Evolutionary conservation across 2,797 vertebrate species (phyloP).

Genomic region (Alauda arvensis): DNA sequence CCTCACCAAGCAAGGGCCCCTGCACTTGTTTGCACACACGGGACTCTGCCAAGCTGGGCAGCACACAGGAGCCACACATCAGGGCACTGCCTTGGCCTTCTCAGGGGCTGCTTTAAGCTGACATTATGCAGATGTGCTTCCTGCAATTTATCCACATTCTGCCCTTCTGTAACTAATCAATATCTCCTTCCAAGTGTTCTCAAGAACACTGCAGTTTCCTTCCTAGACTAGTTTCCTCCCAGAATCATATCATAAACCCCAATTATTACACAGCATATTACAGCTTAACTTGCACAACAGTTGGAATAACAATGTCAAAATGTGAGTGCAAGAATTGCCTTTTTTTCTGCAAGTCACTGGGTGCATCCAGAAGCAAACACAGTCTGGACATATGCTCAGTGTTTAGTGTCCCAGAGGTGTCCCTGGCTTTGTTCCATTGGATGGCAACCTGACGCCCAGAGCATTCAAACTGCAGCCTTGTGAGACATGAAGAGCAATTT

Average conservation of each 20-base stretch:
- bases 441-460: accelerated
- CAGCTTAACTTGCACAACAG: background rate
- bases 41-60: background rate
- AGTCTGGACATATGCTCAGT: accelerated
- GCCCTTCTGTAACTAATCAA: background rate
- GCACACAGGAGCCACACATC: background rate
- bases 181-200: background rate
- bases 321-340: accelerated
- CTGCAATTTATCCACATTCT: background rate
- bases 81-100: accelerated
- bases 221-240: background rate
- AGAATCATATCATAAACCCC: background rate
- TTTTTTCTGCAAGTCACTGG: background rate
- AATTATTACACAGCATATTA: background rate
- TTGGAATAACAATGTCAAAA: background rate
- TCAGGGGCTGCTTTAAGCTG: background rate
- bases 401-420: background rate
- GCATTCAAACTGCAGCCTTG: background rate
- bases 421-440: background rate
- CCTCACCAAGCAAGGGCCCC: background rate
- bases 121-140: background rate
- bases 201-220: background rate
- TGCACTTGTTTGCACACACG: background rate
- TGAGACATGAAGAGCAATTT: background rate
- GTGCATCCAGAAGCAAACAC: background rate